These are phyloP conservation scores for Arremon aurantiirostris DNA, from an alignment of 2,797 vertebrate species.

Conservation along the genomic window DNA sequence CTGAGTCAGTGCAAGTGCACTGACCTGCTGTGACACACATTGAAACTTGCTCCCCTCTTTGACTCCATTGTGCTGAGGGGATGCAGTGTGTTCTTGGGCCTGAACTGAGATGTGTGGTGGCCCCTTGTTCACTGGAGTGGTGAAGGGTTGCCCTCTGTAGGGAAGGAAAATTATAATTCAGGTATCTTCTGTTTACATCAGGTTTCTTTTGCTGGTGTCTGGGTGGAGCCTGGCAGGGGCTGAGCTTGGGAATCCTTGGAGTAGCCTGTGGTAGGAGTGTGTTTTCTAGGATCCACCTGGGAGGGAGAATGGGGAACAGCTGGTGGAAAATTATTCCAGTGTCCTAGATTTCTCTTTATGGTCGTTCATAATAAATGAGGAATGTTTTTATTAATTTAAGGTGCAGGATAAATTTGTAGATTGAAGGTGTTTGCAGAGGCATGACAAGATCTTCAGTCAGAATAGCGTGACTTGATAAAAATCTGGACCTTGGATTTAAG, in stretches of 20 bases:
- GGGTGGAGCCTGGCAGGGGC: neutral
- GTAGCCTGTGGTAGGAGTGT: neutral
- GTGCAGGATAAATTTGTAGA: neutral
- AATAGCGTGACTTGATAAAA: neutral
- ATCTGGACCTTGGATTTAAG: neutral
- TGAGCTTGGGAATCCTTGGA: neutral
- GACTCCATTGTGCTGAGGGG: neutral
- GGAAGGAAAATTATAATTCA: conserved; percentile 54
- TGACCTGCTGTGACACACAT: neutral
- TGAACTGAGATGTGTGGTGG: neutral
- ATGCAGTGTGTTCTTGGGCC: neutral
- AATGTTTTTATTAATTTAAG: conserved; percentile 37
- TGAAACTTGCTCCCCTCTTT: conserved; percentile 19
- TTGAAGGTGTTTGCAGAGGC: neutral
- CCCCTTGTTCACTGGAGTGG: neutral
- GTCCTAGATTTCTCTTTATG: neutral
- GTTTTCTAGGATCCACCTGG: neutral
- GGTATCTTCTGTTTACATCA: neutral
- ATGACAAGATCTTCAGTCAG: neutral
- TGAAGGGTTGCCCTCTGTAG: conserved; percentile 67
- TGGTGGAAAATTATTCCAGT: neutral
- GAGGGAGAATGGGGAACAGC: neutral
- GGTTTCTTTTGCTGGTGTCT: neutral
- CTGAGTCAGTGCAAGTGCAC: neutral
- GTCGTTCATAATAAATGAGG: conserved; percentile 6